Evolutionary conservation across 1,140 invertebrate species (phyloP).

Genomic region (Rhopalosiphum maidis): DNA sequence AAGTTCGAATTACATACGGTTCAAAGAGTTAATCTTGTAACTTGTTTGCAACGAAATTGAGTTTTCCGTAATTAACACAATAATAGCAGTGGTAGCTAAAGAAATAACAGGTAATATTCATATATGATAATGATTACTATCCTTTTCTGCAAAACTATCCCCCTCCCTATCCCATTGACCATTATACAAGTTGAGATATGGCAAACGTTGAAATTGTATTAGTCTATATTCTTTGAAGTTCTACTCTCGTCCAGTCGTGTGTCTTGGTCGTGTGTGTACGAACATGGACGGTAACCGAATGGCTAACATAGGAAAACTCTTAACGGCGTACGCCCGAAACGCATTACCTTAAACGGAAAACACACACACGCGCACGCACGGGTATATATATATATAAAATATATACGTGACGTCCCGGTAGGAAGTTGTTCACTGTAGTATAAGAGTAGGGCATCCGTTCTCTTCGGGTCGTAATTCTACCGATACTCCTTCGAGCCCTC

Average conservation of each 20-base stretch:
- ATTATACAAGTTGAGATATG: not conserved
- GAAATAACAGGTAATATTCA: conserved; percentile 43
- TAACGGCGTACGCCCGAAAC: conserved; percentile 35
- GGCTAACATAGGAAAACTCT: conserved; percentile 44
- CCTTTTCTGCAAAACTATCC: not conserved
- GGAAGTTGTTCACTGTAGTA: not conserved
- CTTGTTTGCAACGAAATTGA: conserved; percentile 43
- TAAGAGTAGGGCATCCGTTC: not conserved
- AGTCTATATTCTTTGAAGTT: conserved; percentile 6
- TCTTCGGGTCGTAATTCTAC: conserved; percentile 6
- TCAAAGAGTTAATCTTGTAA: conserved; percentile 47
- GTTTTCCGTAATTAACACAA: conserved; percentile 54
- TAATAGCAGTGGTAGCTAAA: not conserved
- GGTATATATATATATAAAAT: too few relatives aligned
- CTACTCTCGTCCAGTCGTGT: not conserved
- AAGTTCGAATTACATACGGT: conserved; percentile 17
- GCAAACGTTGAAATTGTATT: conserved; percentile 15
- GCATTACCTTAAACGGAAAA: conserved; percentile 50
- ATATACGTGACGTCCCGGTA: conserved; percentile 6
- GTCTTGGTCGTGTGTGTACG: not conserved
- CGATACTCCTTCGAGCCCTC: not conserved
- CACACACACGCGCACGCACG: not conserved
- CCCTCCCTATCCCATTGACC: too few relatives aligned
- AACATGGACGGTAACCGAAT: not conserved
- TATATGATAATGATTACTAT: conserved; percentile 28